Evolutionary conservation across 2,888 invertebrate species (phyloP), one percentile per base, ranked within the genome.

Genomic region (Mesodorylaimus sp.): DNA sequence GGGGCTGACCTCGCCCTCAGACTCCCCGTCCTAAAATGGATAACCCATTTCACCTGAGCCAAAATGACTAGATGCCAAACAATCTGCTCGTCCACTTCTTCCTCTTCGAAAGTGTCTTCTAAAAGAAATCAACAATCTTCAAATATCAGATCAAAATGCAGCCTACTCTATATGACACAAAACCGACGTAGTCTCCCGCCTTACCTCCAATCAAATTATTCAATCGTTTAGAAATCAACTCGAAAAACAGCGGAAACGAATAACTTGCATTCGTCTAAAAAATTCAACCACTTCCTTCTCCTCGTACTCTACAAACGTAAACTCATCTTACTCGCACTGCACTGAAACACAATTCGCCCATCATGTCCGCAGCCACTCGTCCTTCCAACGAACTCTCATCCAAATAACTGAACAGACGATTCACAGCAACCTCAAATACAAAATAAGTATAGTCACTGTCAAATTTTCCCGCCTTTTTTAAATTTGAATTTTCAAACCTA

Each of bases 331-430:
- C 72, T 65, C 69, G 71, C 36, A 71, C 67, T 50, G 71, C 72
- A 29, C 73, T 68, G 50, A 78, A 75, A 53, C 82, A 76, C 52
- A 87, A 68, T 10, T 78, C 76, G 0, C 81, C 83, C 1, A 83
- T 77, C 64, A 83, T 76, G 62, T 79, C 79, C 0, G 86, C 87
- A 0, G 85, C 80, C 0, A 87, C 81, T 59, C 79, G 79, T 0
- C 80, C 79, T 66, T 88, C 88, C 57, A 83, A 76, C n/a, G 83
- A 78, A 27, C 78, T 76, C 48, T 77, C 77, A 0, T 77, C 78
- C 0, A 72, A 62, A 66, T 83, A 87, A 10, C 76, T 70, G 55
- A 77, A 78, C 29, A 88, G 73, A 65, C 83, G 83, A 56, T 78
- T 75, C 44, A 87, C 65, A 0, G 83, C 83, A 54, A 78, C 64